These are phyloP conservation scores for Blennius ocellaris DNA, from an alignment of 2,113 vertebrate species.

Conservation along the genomic window DNA sequence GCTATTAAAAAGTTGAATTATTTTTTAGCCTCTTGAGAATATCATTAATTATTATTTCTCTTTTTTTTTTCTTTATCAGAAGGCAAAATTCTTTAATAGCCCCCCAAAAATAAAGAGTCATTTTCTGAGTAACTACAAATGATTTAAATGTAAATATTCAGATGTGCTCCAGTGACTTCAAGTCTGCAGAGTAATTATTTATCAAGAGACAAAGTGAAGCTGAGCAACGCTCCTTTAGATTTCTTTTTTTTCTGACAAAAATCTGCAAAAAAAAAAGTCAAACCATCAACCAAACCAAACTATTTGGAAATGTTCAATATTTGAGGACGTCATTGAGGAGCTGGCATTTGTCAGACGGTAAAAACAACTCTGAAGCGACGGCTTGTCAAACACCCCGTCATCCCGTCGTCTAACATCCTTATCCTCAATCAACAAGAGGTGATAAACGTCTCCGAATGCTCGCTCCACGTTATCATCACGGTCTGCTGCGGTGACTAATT, in stretches of 20 bases:
- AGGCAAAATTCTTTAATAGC: slow-evolving; percentile 44
- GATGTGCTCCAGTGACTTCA: slow-evolving; percentile 42
- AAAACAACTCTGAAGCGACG: slow-evolving; percentile 21
- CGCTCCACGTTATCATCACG: slow-evolving; percentile 51
- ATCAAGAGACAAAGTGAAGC: slow-evolving; percentile 25
- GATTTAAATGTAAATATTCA: slow-evolving; percentile 56
- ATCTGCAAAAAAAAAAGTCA: slow-evolving; percentile 33
- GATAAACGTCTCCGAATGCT: slow-evolving; percentile 46
- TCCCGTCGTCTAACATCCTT: slow-evolving; percentile 40
- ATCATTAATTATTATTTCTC: slow-evolving; percentile 29
- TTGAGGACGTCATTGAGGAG: slow-evolving; percentile 53
- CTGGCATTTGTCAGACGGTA: slow-evolving; percentile 25
- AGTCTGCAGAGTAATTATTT: slow-evolving; percentile 55
- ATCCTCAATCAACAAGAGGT: slow-evolving; percentile 60
- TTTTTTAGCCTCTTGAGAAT: slow-evolving; percentile 57
- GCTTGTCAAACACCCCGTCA: slow-evolving; percentile 42
- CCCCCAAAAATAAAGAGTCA: slow-evolving; percentile 43
- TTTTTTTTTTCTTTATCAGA: slow-evolving; percentile 47
- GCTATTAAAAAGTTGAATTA: slow-evolving; percentile 56
- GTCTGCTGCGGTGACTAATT: slow-evolving; percentile 30
- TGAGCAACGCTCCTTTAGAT: slow-evolving; percentile 21
- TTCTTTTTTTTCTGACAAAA: not conserved
- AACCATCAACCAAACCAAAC: slow-evolving; percentile 29
- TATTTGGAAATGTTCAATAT: slow-evolving; percentile 57
- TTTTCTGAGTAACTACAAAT: slow-evolving; percentile 51